Base-by-base conservation (phyloP, 2,113 vertebrate species). In the Edolisoma coerulescens region DNA sequence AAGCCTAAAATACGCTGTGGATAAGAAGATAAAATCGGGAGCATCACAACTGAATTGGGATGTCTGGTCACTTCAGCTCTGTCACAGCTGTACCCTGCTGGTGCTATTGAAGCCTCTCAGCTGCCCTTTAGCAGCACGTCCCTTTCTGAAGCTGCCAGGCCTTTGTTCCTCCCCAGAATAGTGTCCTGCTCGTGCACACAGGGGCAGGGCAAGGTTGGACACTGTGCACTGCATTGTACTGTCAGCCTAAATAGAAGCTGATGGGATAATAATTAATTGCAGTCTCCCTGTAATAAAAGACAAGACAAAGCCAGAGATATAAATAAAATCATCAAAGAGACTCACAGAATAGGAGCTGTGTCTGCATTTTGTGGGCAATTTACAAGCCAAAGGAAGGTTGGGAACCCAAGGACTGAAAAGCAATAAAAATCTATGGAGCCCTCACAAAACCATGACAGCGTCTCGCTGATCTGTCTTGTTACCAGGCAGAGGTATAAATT, bases 201-300 rank as follows among this genome's bases (percentile, higher is more conserved):
- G 82, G 91, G 92, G 91, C 96, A 87, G 89, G 82, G 91, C 85
- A 93, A 96, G 91, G 50, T 50, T 94, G 93, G 96, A 96, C 92
- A 90, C 94, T 19, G 93, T 12, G 44, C 27, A 56, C 79, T 65
- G 61, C 95, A 95, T 97, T 97, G 97, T 96, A 74, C 93, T 93
- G 95, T 92, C 74, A 80, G 79, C 39, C 95, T 98, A 97, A 97
- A 97, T 87, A 96, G 97, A 97, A 96, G 95, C 97, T 97, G 97
- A 98, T 97, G 95, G 96, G 94, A 97, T 96, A 97, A 96, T 96
- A 97, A 98, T 98, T 97, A 97, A 98, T 98, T 98, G 96, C 97
- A 93, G 97, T 97, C 97, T 97, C 97, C 95, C 95, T 94, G 89
- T 93, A 97, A 98, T 96, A 97, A 97, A 97, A 97, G 97, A 97